phyloP scores from a whole-genome alignment of 2,113 vertebrate species.

The Dasyprocta punctata region DNA sequence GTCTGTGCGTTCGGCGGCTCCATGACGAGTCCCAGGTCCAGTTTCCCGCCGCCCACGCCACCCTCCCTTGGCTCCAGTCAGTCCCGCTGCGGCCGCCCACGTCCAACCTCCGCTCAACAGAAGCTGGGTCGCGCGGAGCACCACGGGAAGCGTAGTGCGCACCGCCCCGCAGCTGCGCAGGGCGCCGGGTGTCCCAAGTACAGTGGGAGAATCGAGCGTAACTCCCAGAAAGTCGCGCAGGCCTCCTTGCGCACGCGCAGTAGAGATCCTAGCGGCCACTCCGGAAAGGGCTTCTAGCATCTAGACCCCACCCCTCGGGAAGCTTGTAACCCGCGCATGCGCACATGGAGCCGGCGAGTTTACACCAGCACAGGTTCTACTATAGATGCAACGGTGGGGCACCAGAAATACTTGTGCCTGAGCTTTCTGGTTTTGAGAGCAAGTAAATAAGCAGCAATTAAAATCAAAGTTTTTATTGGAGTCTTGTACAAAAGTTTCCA shows the following conservation, averaged over 20 bases:
- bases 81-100: too few species aligned
- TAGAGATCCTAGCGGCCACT: neutral
- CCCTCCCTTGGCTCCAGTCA: too few species aligned
- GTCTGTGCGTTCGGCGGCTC: constrained; percentile 98
- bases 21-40: constrained; percentile 95
- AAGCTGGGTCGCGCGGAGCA: neutral
- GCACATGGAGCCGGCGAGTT: neutral
- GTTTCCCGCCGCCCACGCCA: constrained; percentile 83
- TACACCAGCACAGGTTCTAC: neutral
- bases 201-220: constrained; percentile 48
- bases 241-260: neutral
- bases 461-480: too few species aligned
- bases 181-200: neutral
- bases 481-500: too few species aligned
- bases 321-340: neutral
- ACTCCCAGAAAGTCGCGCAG: constrained; percentile 47
- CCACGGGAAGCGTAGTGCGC: constrained; percentile 47
- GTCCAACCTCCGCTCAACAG: too few species aligned
- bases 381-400: neutral
- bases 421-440: too few species aligned
- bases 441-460: neutral
- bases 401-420: neutral
- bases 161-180: neutral
- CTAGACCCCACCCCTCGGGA: neutral
- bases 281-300: too few species aligned